A percentile compares a stretch with the other conserved stretches of the same genome.
Conservation (phyloP, 2,113 vertebrate species). For the Protobothrops mucrosquamatus region DNA sequence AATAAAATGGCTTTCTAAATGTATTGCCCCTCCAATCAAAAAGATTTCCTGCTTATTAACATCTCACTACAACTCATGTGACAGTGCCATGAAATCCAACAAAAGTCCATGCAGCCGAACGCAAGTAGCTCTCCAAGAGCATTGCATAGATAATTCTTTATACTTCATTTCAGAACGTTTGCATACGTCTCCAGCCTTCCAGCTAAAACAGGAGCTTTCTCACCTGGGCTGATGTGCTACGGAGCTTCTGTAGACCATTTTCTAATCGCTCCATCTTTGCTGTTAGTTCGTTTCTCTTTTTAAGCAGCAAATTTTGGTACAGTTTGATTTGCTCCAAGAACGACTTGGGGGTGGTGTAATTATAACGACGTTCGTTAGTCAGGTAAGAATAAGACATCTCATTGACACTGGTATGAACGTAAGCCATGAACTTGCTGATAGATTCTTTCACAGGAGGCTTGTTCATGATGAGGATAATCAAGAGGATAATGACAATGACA, state of each 20-base stretch:
- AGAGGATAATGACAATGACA: neutral
- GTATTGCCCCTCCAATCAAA: neutral
- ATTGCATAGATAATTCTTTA: neutral
- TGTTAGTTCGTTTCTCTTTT: slow-evolving; percentile 77
- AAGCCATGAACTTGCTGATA: slow-evolving; percentile 93
- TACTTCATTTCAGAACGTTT: neutral
- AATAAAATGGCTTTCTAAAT: neutral
- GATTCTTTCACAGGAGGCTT: slow-evolving; percentile 82
- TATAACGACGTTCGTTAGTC: slow-evolving; percentile 84
- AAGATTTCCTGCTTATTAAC: neutral
- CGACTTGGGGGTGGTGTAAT: slow-evolving; percentile 96
- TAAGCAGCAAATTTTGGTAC: slow-evolving; percentile 80
- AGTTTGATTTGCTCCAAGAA: slow-evolving; percentile 97
- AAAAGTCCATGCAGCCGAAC: neutral
- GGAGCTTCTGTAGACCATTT: slow-evolving; percentile 89
- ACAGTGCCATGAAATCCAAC: neutral
- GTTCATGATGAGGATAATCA: neutral
- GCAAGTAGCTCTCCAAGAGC: neutral
- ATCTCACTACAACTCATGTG: neutral
- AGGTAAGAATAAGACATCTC: slow-evolving; percentile 81
- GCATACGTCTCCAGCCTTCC: neutral
- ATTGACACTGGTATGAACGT: slow-evolving; percentile 89
- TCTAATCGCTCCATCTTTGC: slow-evolving; percentile 86
- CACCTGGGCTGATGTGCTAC: slow-evolving; percentile 89
- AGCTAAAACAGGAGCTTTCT: neutral